phyloP scores from a whole-genome alignment of 2,888 invertebrate genomes.

The Rhyacophila evoluta region DNA sequence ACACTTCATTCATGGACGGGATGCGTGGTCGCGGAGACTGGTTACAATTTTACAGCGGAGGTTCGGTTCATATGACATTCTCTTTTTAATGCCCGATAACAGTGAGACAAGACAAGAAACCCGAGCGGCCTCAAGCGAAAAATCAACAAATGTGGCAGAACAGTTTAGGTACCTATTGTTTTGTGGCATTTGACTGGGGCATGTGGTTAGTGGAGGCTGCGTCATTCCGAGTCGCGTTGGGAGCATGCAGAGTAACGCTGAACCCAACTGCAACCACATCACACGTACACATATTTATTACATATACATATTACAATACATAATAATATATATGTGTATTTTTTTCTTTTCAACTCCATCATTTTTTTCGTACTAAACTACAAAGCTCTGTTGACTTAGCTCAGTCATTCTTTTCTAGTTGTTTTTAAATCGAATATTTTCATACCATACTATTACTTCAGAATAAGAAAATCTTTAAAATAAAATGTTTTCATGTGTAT shows the following conservation, averaged over 20 bases:
- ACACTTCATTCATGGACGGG: neutral
- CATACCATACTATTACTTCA: neutral
- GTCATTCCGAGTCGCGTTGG: slow-evolving; percentile 70
- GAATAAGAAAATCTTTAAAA: neutral
- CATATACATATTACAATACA: slow-evolving; percentile 22
- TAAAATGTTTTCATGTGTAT: too few relatives aligned
- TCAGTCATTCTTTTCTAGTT: neutral
- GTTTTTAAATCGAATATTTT: neutral
- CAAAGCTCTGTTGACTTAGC: neutral
- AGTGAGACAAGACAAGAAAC: slow-evolving; percentile 12
- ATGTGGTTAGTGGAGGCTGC: slow-evolving; percentile 71
- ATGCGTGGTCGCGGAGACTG: slow-evolving; percentile 15
- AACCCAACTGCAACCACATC: slow-evolving; percentile 89
- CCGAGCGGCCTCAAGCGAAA: slow-evolving; percentile 17
- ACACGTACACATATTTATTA: slow-evolving; percentile 56
- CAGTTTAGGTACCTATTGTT: slow-evolving; percentile 67
- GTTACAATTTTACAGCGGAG: slow-evolving; percentile 11
- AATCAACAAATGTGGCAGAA: slow-evolving; percentile 38
- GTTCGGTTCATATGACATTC: slow-evolving; percentile 1
- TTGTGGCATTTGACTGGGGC: slow-evolving; percentile 70
- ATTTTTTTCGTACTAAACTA: neutral
- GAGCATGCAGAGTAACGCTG: slow-evolving; percentile 92
- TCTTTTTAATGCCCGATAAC: slow-evolving; percentile 19
- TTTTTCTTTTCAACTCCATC: neutral
- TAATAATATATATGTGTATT: slow-evolving; percentile 48